phyloP scores from a whole-genome alignment of 2,888 invertebrate genomes.

The Oscheius sp. region DNA sequence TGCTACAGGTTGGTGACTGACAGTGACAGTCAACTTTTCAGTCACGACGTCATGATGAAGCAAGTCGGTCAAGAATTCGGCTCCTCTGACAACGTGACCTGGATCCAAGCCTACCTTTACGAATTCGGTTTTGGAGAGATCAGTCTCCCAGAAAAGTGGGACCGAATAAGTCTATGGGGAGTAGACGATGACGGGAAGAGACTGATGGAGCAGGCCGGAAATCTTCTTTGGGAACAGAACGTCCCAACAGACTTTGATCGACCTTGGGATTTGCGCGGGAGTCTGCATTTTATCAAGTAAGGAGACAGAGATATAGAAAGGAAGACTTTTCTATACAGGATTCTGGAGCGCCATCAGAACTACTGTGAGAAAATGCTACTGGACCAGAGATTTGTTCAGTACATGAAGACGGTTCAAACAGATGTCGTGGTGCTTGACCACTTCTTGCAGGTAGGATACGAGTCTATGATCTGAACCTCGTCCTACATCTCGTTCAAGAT shows the following conservation, averaged over 20 bases:
- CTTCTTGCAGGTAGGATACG: conserved; percentile 61
- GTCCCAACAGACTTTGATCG: conserved; percentile 62
- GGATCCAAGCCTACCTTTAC: conserved; percentile 68
- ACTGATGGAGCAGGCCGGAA: conserved; percentile 51
- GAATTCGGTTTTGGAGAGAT: conserved; percentile 65
- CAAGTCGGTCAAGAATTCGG: conserved; percentile 59
- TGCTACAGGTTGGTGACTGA: conserved; percentile 63
- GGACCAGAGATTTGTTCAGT: conserved; percentile 48
- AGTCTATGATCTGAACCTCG: neutral
- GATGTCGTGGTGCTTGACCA: conserved; percentile 67
- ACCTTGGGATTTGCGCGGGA: conserved; percentile 63
- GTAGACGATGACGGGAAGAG: conserved; percentile 50
- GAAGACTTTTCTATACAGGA: conserved; percentile 39
- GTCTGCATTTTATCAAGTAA: conserved; percentile 56
- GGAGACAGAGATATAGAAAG: neutral
- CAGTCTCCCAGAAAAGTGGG: conserved; percentile 58
- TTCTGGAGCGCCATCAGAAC: conserved; percentile 62
- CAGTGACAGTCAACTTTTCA: conserved; percentile 29
- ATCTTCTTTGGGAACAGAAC: conserved; percentile 59
- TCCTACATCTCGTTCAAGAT: too few species aligned
- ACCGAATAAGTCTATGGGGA: conserved; percentile 50
- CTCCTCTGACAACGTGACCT: conserved; percentile 55
- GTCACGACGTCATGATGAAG: conserved; percentile 69
- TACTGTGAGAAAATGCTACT: conserved; percentile 60
- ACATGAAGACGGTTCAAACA: conserved; percentile 42